These are phyloP conservation scores for Amphipoea lucens DNA, from an alignment of 2,888 invertebrate species.

Conservation along the genomic window DNA sequence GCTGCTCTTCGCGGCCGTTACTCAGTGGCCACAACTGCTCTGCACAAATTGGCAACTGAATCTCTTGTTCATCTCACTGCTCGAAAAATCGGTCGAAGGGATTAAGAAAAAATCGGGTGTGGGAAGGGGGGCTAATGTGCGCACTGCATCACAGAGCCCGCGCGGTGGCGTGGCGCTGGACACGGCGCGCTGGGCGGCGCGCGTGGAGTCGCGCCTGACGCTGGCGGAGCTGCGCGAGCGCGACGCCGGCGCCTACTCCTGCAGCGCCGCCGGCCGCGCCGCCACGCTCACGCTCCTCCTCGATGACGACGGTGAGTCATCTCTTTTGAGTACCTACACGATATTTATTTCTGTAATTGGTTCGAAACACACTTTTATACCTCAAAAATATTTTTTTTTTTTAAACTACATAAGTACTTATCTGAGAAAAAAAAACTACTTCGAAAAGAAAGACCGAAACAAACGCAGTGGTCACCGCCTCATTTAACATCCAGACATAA, in stretches of 20 bases:
- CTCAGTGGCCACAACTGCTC: no score
- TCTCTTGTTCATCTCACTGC: background rate
- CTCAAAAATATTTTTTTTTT: background rate
- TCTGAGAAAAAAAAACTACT: background rate
- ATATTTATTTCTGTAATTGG: background rate
- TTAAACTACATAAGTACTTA: no score
- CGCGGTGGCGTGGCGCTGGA: slow-evolving; percentile 91
- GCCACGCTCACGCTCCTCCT: slow-evolving; percentile 58
- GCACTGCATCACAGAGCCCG: slow-evolving; percentile 23
- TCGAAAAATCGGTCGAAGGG: background rate
- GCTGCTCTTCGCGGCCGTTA: no score
- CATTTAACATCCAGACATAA: no score
- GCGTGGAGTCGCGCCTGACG: slow-evolving; percentile 91
- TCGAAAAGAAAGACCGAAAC: background rate
- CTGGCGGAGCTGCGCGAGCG: slow-evolving; percentile 89
- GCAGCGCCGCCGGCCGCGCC: slow-evolving; percentile 62
- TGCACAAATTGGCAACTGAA: background rate
- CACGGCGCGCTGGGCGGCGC: slow-evolving; percentile 91
- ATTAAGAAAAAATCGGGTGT: no score
- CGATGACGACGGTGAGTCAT: slow-evolving; percentile 47
- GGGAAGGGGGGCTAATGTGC: no score
- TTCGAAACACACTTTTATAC: background rate
- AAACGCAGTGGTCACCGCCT: background rate
- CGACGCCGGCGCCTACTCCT: slow-evolving; percentile 82
- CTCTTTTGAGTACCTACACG: background rate